Conservation (phyloP, 2,888 invertebrate species). For the Heterodera filipjevi region DNA sequence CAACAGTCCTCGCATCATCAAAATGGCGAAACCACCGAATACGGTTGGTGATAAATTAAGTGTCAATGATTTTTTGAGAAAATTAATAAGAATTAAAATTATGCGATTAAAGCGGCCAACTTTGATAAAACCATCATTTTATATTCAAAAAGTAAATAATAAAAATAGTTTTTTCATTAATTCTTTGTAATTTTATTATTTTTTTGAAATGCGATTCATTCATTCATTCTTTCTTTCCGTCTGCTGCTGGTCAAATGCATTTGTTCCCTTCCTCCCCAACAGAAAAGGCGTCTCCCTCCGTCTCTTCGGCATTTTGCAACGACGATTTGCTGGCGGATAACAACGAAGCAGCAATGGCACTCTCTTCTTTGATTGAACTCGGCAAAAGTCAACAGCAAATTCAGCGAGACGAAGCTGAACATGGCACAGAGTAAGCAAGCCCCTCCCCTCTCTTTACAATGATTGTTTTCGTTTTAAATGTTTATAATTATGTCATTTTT, state of each 20-base stretch:
- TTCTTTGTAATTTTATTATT: too few relatives aligned
- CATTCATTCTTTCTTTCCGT: too few relatives aligned
- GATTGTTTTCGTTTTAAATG: too few relatives aligned
- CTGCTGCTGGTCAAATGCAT: not conserved
- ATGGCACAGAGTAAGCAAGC: not conserved
- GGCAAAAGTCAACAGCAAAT: not conserved
- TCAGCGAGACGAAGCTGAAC: not conserved
- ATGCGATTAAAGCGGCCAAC: too few relatives aligned
- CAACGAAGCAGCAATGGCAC: constrained; percentile 2
- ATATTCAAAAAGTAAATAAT: too few relatives aligned
- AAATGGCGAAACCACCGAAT: not conserved
- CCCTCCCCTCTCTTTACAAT: too few relatives aligned
- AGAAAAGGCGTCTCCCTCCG: not conserved
- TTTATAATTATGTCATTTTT: not conserved
- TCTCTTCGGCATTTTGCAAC: not conserved
- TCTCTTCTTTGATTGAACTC: not conserved
- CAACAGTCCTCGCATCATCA: not conserved
- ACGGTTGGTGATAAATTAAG: not conserved
- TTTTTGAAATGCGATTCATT: too few relatives aligned
- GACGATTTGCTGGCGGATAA: not conserved
- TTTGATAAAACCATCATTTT: too few relatives aligned
- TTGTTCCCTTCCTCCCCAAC: not conserved
- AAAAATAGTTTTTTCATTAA: too few relatives aligned
- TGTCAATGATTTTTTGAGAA: too few relatives aligned
- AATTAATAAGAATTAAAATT: too few relatives aligned